A percentile compares a stretch with the other conserved stretches of the same genome.
phyloP scores from a whole-genome alignment of 2,797 vertebrate genomes.

The Philypnodon macrostomus region DNA sequence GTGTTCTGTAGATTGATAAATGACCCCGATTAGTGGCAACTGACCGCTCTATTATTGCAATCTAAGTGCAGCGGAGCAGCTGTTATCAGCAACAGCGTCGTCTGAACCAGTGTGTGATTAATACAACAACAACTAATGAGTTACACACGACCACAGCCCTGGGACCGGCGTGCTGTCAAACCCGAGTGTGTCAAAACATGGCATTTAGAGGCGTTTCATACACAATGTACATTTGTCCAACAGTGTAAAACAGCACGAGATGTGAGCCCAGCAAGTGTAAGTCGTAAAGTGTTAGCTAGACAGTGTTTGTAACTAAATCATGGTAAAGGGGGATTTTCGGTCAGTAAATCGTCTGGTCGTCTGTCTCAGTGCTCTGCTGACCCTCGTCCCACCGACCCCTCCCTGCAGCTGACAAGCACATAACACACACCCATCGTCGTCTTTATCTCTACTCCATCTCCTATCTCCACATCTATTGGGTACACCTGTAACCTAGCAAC shows the following conservation, averaged over 20 bases:
- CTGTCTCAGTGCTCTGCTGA: constrained; percentile 40
- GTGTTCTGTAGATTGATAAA: constrained; percentile 67
- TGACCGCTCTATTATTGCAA: constrained; percentile 72
- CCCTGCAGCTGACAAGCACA: constrained; percentile 34
- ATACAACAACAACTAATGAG: constrained; percentile 70
- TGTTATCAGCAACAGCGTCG: constrained; percentile 59
- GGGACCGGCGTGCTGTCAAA: constrained; percentile 44
- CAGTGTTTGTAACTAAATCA: no score
- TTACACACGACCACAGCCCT: constrained; percentile 60
- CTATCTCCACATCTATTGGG: constrained; percentile 78
- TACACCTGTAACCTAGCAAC: constrained; percentile 87
- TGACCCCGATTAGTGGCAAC: constrained; percentile 73
- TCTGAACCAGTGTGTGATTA: constrained; percentile 62
- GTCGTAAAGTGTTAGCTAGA: neutral
- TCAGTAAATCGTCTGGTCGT: constrained; percentile 19
- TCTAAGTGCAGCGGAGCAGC: constrained; percentile 64
- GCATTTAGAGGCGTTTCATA: constrained; percentile 3
- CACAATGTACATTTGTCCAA: neutral
- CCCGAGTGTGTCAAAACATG: constrained; percentile 7
- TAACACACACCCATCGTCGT: constrained; percentile 57
- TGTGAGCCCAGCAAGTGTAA: no score
- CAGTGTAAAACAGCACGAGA: neutral
- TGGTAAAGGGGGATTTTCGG: constrained; percentile 18
- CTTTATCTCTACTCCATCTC: constrained; percentile 72
- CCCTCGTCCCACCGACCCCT: constrained; percentile 37